Conservation (phyloP, 2,113 vertebrate genomes). For the Jaculus jaculus region DNA sequence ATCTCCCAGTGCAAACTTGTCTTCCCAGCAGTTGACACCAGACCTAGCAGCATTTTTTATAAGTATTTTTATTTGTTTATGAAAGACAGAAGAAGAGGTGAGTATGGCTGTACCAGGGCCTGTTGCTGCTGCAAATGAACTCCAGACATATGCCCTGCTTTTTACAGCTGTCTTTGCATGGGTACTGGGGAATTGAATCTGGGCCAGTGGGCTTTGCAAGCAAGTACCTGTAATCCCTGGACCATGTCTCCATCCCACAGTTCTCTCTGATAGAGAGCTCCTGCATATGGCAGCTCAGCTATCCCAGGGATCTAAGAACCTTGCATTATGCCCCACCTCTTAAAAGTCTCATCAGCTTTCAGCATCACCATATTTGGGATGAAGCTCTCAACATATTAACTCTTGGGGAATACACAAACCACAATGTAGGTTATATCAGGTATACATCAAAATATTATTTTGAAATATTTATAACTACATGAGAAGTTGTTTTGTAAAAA, state of each 20-base stretch:
- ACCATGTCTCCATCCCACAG: too few relatives aligned
- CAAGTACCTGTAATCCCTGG: too few relatives aligned
- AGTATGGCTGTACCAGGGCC: too few relatives aligned
- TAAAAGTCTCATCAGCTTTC: not conserved
- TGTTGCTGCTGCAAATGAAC: too few relatives aligned
- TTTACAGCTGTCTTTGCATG: too few relatives aligned
- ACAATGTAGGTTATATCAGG: not conserved
- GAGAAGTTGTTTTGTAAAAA: not conserved
- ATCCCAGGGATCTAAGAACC: not conserved
- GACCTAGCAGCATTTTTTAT: not conserved
- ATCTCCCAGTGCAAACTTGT: not conserved
- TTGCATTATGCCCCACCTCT: too few relatives aligned
- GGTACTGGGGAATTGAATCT: too few relatives aligned
- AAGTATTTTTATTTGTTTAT: not conserved
- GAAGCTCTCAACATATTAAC: not conserved
- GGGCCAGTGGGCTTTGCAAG: too few relatives aligned
- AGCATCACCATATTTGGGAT: not conserved
- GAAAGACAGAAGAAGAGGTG: too few relatives aligned
- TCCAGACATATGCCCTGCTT: too few relatives aligned
- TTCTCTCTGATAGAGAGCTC: not conserved
- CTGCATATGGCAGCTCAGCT: not conserved
- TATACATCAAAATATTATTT: not conserved
- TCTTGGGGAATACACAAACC: not conserved
- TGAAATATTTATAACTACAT: not conserved
- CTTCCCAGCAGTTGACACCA: not conserved